Evolutionary conservation across 1,140 invertebrate genomes (phyloP).

Genomic region (Anoplophora glabripennis): DNA sequence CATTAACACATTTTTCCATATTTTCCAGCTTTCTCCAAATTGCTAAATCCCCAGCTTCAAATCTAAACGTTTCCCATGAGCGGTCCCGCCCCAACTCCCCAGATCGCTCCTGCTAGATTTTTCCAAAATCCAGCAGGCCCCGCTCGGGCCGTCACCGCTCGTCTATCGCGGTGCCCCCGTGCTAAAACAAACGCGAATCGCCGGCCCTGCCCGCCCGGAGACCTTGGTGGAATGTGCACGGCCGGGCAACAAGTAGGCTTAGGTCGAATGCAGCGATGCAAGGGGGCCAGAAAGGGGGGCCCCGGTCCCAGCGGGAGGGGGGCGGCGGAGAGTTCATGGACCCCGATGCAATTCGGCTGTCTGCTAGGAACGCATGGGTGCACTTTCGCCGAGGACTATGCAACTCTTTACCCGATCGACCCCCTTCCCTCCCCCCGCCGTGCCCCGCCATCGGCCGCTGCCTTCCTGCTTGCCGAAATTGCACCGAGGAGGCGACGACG

Average conservation of each 20-base stretch:
- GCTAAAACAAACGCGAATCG: constrained; percentile 1
- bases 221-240: constrained; percentile 31
- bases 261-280: constrained; percentile 25
- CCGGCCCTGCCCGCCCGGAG: constrained; percentile 4
- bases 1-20: no score
- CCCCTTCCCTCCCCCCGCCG: constrained; percentile 6
- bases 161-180: neutral
- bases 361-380: constrained; percentile 49
- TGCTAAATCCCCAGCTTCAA: no score
- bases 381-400: constrained; percentile 47
- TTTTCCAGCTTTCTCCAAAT: no score
- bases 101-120: no score
- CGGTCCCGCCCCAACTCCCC: no score
- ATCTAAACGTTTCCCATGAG: no score
- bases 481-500: constrained; percentile 19
- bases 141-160: no score
- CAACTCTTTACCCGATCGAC: constrained; percentile 34
- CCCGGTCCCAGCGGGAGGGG: constrained; percentile 17
- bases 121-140: no score
- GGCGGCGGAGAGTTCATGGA: constrained; percentile 36
- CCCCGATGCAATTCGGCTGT: constrained; percentile 47
- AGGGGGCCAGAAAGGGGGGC: constrained; percentile 29
- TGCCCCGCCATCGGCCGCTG: neutral
- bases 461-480: constrained; percentile 30
- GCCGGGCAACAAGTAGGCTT: constrained; percentile 34